A percentile compares a stretch with the other conserved stretches of the same genome.
Conservation (phyloP, 2,113 vertebrate species). For the Pterophyllum scalare region DNA sequence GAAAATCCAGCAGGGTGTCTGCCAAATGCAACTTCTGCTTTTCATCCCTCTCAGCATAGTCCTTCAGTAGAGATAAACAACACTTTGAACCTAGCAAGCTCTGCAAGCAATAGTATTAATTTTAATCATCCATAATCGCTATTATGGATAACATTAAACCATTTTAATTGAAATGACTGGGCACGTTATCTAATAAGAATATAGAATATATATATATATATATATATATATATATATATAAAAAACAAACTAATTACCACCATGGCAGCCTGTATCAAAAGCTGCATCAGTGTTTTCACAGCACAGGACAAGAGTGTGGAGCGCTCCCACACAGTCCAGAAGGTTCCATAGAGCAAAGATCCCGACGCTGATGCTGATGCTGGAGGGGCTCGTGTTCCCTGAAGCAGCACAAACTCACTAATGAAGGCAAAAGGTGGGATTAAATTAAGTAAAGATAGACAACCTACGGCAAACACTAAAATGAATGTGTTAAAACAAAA, state of each 20-base stretch:
- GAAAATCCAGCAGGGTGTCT: slow-evolving; percentile 84
- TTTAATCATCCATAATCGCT: not conserved
- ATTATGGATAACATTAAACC: not conserved
- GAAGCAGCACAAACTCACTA: slow-evolving; percentile 46
- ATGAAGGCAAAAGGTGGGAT: slow-evolving; percentile 24
- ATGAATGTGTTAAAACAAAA: not conserved
- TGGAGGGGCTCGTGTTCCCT: slow-evolving; percentile 68
- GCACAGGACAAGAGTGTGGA: slow-evolving; percentile 85
- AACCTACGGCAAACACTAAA: not conserved
- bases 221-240: too few species aligned
- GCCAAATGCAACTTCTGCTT: slow-evolving; percentile 59
- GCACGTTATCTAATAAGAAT: not conserved
- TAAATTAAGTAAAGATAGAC: slow-evolving; percentile 14
- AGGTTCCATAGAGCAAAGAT: slow-evolving; percentile 83
- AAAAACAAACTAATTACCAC: slow-evolving; percentile 84
- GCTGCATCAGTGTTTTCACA: slow-evolving; percentile 72
- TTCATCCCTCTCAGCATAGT: slow-evolving; percentile 13
- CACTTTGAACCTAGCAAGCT: not conserved
- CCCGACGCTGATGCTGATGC: slow-evolving; percentile 57
- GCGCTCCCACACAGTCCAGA: slow-evolving; percentile 87
- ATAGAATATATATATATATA: not conserved
- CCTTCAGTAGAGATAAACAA: slow-evolving; percentile 40
- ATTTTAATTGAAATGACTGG: not conserved
- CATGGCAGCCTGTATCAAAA: slow-evolving; percentile 74
- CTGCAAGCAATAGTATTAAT: not conserved